Evolutionary conservation across 2,113 vertebrate species (phyloP).

Genomic region (Oenanthe oenanthe): DNA sequence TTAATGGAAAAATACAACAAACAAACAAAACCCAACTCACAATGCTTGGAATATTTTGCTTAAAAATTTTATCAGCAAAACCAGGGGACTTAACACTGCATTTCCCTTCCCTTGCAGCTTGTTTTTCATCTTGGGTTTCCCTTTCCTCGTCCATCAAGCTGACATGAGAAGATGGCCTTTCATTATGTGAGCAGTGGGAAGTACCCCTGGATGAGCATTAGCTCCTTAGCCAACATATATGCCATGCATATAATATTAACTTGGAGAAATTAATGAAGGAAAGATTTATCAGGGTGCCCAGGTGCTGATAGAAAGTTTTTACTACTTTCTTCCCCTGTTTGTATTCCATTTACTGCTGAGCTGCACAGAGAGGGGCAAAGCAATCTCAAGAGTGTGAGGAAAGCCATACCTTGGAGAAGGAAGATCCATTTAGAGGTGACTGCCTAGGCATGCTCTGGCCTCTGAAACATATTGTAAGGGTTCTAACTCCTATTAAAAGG

Average conservation of each 20-base stretch:
- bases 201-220: not conserved
- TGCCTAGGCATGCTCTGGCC: not conserved
- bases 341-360: not conserved
- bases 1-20: not conserved
- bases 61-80: not conserved
- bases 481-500: not conserved
- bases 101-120: not conserved
- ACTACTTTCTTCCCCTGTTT: not conserved
- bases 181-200: not conserved
- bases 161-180: not conserved
- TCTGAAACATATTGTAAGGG: not conserved
- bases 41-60: not conserved
- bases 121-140: not conserved
- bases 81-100: not conserved
- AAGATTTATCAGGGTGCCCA: not conserved
- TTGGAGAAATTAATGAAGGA: not conserved
- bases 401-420: not conserved
- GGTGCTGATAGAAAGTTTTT: not conserved
- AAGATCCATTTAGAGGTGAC: not conserved
- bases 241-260: not conserved
- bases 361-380: not conserved
- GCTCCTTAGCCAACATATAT: not conserved
- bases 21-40: not conserved
- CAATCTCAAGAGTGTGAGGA: not conserved
- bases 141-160: not conserved